Evolutionary conservation across 2,113 vertebrate genomes (phyloP).

Genomic region (Trematomus loennbergii): DNA sequence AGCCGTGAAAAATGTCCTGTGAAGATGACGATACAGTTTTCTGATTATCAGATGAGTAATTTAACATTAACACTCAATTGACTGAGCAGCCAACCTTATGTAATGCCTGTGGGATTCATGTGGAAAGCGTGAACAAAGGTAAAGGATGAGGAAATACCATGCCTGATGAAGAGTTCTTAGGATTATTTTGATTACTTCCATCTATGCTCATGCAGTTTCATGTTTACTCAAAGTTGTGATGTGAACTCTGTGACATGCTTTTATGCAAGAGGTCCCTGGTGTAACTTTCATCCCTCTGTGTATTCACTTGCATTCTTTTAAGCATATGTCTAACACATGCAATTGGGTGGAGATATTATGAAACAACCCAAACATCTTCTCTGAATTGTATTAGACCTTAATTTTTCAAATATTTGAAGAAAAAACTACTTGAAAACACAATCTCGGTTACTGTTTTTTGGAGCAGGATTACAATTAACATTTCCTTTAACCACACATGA

Average conservation of each 20-base stretch:
- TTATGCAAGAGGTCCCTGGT: neutral
- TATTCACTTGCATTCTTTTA: neutral
- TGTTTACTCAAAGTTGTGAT: neutral
- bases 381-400: neutral
- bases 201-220: neutral
- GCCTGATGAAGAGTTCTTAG: too few species aligned
- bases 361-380: neutral
- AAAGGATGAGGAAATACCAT: neutral
- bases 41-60: neutral
- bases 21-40: neutral
- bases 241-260: neutral
- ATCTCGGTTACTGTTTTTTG: neutral
- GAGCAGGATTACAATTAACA: neutral
- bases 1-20: neutral
- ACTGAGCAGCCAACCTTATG: neutral
- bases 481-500: neutral
- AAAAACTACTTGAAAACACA: neutral
- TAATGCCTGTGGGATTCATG: neutral
- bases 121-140: conserved; percentile 1
- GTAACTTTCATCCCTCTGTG: neutral
- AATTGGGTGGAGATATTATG: neutral
- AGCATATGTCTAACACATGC: neutral
- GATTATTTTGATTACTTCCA: neutral
- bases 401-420: neutral
- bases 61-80: neutral